Conservation (phyloP, 1,140 invertebrate species). For the Tetragnatha versicolor region DNA sequence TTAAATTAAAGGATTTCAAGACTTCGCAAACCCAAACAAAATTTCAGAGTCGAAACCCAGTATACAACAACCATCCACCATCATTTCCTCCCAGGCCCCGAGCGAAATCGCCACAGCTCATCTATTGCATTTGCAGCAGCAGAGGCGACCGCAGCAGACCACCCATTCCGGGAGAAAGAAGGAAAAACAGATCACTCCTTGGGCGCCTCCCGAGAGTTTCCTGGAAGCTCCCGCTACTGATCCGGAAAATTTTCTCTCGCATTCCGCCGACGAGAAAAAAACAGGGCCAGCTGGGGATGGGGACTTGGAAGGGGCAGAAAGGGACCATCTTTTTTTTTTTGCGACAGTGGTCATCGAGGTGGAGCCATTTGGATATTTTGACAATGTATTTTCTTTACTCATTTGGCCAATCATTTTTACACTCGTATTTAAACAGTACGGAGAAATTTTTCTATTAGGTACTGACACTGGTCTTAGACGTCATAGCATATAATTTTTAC, state of each 20-base stretch:
- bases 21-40: too few relatives aligned
- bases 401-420: too few relatives aligned
- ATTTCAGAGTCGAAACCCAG: too few relatives aligned
- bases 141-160: background rate
- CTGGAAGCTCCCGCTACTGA: slow-evolving; percentile 29
- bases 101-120: background rate
- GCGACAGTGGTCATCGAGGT: background rate
- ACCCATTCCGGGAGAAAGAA: background rate
- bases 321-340: background rate
- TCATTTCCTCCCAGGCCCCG: background rate
- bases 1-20: too few relatives aligned
- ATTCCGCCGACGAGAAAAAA: slow-evolving; percentile 16
- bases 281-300: slow-evolving; percentile 1
- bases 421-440: too few relatives aligned
- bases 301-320: background rate
- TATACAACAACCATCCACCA: too few relatives aligned
- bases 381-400: too few relatives aligned
- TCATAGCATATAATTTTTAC: too few relatives aligned
- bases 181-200: background rate
- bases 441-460: too few relatives aligned
- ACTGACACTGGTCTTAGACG: too few relatives aligned
- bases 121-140: background rate
- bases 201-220: slow-evolving; percentile 32
- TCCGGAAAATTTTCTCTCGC: slow-evolving; percentile 46
- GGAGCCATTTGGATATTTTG: too few relatives aligned